phyloP scores from a whole-genome alignment of 2,113 vertebrate genomes.

The Theristicus caerulescens region DNA sequence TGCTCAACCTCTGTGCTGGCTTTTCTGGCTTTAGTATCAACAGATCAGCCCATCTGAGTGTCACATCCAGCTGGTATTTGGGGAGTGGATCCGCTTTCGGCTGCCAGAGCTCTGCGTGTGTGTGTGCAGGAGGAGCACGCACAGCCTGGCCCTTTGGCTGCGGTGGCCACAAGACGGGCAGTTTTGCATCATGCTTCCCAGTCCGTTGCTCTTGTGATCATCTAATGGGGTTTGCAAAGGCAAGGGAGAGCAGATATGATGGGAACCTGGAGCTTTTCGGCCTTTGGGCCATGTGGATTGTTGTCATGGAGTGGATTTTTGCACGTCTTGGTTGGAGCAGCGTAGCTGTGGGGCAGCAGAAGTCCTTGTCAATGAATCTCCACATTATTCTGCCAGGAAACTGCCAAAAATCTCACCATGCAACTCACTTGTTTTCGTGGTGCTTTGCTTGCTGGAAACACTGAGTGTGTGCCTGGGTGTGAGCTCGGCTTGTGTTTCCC shows the following conservation, averaged over 20 bases:
- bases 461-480: not conserved
- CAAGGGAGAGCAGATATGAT: not conserved
- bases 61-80: not conserved
- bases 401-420: not conserved
- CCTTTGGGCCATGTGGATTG: not conserved
- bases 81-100: fast-evolving
- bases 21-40: not conserved
- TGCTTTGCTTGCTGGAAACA: not conserved
- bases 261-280: not conserved
- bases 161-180: fast-evolving
- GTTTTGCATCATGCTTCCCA: fast-evolving
- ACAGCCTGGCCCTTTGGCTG: not conserved
- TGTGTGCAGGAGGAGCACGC: not conserved
- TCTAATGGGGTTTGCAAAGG: not conserved
- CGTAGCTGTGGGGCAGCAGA: not conserved
- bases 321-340: fast-evolving
- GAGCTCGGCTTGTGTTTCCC: not conserved
- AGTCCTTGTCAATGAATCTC: not conserved
- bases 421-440: not conserved
- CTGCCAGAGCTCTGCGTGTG: not conserved
- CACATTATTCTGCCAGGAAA: fast-evolving
- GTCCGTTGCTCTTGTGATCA: fast-evolving
- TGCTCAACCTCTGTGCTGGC: not conserved
- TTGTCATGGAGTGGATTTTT: not conserved
- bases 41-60: not conserved